Conservation (phyloP, 2,888 invertebrate genomes). For the Dryobota labecula region DNA sequence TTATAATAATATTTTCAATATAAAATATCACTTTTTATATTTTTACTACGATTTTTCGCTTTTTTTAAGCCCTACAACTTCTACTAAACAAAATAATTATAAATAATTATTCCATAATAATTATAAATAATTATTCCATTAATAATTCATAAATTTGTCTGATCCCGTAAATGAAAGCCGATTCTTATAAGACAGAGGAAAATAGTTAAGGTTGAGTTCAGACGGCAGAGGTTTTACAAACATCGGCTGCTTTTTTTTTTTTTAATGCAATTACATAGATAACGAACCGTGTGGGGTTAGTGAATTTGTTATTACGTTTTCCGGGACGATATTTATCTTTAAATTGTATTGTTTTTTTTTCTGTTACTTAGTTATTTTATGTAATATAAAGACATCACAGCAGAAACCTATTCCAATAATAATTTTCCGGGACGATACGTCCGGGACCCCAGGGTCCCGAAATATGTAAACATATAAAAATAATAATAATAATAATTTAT, state of each 20-base stretch:
- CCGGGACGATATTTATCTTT: conserved; percentile 74
- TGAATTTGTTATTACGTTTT: conserved; percentile 77
- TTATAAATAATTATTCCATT: conserved; percentile 2
- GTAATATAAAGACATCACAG: background rate
- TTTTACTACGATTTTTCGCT: background rate
- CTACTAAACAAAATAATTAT: background rate
- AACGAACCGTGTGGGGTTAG: conserved; percentile 75
- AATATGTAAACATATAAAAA: too few relatives aligned
- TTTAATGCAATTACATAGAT: conserved; percentile 81
- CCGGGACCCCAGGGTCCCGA: too few relatives aligned
- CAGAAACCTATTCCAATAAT: too few relatives aligned
- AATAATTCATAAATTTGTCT: background rate
- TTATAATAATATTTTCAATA: background rate
- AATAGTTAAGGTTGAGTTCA: conserved; percentile 79
- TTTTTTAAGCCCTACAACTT: too few relatives aligned
- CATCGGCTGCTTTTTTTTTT: conserved; percentile 79
- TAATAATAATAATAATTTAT: too few relatives aligned
- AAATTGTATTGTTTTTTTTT: conserved; percentile 52
- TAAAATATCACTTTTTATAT: background rate
- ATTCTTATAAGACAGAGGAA: conserved; percentile 72
- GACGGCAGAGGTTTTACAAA: conserved; percentile 66
- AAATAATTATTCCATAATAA: conserved; percentile 3
- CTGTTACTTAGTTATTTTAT: background rate
- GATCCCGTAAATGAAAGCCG: conserved; percentile 66
- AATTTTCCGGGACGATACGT: too few relatives aligned